Percentiles rank a stretch among this genome's conserved stretches.
Evolutionary conservation across 2,113 vertebrate genomes (phyloP).

Genomic region (Tenebrosternarchus preto): DNA sequence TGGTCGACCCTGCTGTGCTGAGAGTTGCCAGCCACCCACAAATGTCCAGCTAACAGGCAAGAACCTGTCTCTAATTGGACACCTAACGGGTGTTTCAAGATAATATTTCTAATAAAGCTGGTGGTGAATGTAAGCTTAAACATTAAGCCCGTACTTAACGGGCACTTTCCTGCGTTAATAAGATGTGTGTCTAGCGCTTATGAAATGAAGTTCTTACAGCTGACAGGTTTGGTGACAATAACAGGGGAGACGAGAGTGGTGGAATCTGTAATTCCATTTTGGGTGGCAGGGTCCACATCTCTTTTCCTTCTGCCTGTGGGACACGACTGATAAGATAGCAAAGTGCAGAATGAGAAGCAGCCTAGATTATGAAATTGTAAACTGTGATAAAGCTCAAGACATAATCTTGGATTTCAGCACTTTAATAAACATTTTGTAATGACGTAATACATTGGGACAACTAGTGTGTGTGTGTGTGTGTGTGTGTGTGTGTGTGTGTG

Average conservation of each 20-base stretch:
- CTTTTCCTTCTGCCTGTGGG: slow-evolving; percentile 55
- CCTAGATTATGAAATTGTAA: too few relatives aligned
- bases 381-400: too few relatives aligned
- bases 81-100: too few relatives aligned
- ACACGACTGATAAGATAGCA: slow-evolving; percentile 10
- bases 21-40: too few relatives aligned
- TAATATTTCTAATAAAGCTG: too few relatives aligned
- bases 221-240: slow-evolving; percentile 66
- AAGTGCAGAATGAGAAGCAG: neutral
- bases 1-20: too few relatives aligned
- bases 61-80: too few relatives aligned
- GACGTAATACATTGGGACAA: too few relatives aligned
- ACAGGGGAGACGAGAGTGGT: slow-evolving; percentile 66
- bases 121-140: too few relatives aligned
- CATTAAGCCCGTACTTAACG: neutral
- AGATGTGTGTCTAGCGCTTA: neutral
- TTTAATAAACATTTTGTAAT: too few relatives aligned
- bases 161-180: neutral
- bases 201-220: slow-evolving; percentile 11
- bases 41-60: too few relatives aligned
- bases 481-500: neutral
- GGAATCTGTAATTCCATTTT: slow-evolving; percentile 38
- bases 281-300: slow-evolving; percentile 43
- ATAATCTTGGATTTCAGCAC: too few relatives aligned
- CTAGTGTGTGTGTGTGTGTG: neutral